These are phyloP conservation scores for Agrotis ipsilon DNA, from an alignment of 2,888 invertebrate species.

Conservation along the genomic window DNA sequence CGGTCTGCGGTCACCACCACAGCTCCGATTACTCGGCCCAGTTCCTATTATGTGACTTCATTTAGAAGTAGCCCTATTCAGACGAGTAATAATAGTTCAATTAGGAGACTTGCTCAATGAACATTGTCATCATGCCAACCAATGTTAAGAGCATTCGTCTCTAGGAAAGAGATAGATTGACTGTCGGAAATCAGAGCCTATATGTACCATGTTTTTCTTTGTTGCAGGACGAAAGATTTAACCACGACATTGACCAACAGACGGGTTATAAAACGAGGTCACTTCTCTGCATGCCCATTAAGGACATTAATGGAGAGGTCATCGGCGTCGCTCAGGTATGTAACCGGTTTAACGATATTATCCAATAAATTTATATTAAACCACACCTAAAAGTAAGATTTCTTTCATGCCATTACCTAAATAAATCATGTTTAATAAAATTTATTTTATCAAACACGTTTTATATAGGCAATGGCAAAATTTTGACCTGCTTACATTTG, in stretches of 20 bases:
- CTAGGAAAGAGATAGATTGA: not conserved
- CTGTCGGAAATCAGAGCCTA: conserved; percentile 9
- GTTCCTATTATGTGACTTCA: conserved; percentile 69
- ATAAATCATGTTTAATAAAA: conserved; percentile 52
- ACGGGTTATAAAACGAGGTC: conserved; percentile 98
- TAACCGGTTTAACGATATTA: conserved; percentile 26
- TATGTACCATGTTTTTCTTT: conserved; percentile 68
- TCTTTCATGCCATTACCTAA: conserved; percentile 24
- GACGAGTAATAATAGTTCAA: conserved; percentile 62
- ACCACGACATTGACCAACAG: conserved; percentile 97
- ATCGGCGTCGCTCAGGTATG: conserved; percentile 98
- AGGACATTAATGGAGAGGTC: conserved; percentile 98
- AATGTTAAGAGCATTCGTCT: not conserved
- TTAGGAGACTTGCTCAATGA: conserved; percentile 57
- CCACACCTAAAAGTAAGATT: conserved; percentile 16
- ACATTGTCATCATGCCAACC: conserved; percentile 21
- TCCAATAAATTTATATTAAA: conserved; percentile 18
- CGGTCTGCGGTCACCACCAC: conserved; percentile 75
- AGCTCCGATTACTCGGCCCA: conserved; percentile 75
- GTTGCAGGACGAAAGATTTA: conserved; percentile 93
- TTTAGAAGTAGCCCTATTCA: conserved; percentile 61
- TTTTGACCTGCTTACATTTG: conserved; percentile 64
- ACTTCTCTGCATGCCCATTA: conserved; percentile 98
- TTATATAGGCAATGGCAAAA: no score
- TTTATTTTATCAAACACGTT: no score